These are phyloP conservation scores for Spicauda simplicius DNA, from an alignment of 2,888 invertebrate species.

Conservation along the genomic window DNA sequence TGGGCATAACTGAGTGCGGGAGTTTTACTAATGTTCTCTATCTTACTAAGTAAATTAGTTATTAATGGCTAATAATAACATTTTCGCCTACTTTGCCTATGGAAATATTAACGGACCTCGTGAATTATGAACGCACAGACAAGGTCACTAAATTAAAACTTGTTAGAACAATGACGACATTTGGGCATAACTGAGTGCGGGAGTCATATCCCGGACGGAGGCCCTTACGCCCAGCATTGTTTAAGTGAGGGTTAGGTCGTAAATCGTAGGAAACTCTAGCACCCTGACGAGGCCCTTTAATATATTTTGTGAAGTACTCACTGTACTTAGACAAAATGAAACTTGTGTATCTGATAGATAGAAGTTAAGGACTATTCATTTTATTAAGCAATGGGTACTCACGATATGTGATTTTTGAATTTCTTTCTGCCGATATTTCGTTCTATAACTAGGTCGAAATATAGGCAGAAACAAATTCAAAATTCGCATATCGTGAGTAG, in stretches of 20 bases:
- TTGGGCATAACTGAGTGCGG: conserved; percentile 14
- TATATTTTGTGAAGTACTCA: conserved; percentile 5
- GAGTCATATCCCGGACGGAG: conserved; percentile 13
- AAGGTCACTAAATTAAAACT: conserved; percentile 7
- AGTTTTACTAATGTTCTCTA: no score
- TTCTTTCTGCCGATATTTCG: no score
- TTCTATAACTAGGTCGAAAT: no score
- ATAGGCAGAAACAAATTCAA: no score
- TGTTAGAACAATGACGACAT: conserved; percentile 21
- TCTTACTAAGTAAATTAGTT: no score
- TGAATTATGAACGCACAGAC: conserved; percentile 1
- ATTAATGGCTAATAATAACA: no score
- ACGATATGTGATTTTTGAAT: no score
- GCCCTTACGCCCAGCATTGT: conserved; percentile 17
- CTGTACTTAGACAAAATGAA: not conserved
- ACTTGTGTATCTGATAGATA: no score
- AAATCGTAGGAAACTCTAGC: conserved; percentile 19
- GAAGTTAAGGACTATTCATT: no score
- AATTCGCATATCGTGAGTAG: no score
- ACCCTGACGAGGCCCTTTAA: conserved; percentile 8
- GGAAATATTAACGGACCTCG: not conserved
- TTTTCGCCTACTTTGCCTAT: no score
- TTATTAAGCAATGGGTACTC: no score
- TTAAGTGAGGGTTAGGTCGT: conserved; percentile 22
- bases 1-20: conserved; percentile 11